phyloP scores from a whole-genome alignment of 2,113 vertebrate genomes.

The Lepus timidus region DNA sequence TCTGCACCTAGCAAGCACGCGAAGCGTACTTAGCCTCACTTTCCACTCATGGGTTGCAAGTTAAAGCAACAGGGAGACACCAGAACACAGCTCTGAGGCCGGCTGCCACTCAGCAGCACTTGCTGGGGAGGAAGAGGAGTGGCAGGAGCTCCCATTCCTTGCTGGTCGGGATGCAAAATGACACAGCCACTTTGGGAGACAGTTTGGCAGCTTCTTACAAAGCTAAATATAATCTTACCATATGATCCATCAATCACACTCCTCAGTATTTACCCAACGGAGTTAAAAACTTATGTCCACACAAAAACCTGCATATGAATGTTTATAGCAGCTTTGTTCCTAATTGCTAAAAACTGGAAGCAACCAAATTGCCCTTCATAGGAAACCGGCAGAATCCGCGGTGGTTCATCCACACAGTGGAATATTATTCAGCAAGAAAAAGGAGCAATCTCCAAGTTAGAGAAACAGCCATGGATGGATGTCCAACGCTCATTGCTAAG shows the following conservation, averaged over 20 bases:
- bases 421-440: conserved; percentile 43
- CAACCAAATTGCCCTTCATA: conserved; percentile 8
- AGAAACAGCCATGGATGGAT: background rate
- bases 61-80: background rate
- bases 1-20: rapidly evolving
- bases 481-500: background rate
- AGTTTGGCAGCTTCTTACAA: conserved; percentile 9
- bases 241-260: conserved; percentile 46
- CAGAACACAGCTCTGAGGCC: background rate
- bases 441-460: background rate
- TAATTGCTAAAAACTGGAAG: conserved; percentile 55
- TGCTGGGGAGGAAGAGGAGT: background rate
- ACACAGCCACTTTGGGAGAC: background rate
- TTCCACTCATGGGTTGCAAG: background rate
- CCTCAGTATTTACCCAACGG: conserved; percentile 50
- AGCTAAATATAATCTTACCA: conserved; percentile 65
- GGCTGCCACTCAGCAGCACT: background rate
- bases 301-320: conserved; percentile 63
- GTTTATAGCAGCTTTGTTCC: conserved; percentile 24
- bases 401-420: background rate
- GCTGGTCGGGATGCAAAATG: conserved; percentile 18
- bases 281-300: conserved; percentile 57
- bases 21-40: rapidly evolving
- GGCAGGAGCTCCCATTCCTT: background rate
- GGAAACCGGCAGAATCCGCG: background rate